Evolutionary conservation across 2,888 invertebrate species (phyloP).

Genomic region (Achlya flavicornis): DNA sequence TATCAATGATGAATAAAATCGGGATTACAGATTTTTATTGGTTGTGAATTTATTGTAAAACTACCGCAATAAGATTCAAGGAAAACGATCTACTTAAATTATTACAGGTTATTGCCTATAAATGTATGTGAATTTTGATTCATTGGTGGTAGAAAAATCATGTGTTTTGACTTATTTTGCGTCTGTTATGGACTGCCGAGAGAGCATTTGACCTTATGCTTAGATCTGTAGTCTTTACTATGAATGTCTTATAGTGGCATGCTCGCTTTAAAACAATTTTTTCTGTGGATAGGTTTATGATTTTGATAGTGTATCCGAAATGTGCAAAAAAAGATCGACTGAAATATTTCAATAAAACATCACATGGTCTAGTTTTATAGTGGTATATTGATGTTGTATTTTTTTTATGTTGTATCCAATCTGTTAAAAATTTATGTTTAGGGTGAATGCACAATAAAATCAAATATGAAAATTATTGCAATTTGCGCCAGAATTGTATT

Average conservation of each 20-base stretch:
- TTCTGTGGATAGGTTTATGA: too few species aligned
- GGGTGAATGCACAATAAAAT: slow-evolving; percentile 1
- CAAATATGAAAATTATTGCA: not conserved
- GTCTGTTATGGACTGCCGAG: too few species aligned
- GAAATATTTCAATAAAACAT: not conserved
- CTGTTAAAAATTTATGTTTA: not conserved
- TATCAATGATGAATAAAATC: not conserved
- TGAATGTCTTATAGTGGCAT: too few species aligned
- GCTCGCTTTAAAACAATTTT: too few species aligned
- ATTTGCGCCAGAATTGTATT: not conserved
- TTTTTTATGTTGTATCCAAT: not conserved
- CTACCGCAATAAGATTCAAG: not conserved
- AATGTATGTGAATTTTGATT: too few species aligned
- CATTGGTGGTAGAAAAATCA: too few species aligned
- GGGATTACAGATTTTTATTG: not conserved
- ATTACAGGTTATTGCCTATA: not conserved
- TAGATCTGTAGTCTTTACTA: too few species aligned
- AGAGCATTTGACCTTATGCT: too few species aligned
- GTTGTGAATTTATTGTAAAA: not conserved
- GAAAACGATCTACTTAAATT: not conserved
- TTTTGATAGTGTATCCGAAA: too few species aligned
- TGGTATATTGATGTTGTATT: not conserved
- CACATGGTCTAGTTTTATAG: slow-evolving; percentile 4
- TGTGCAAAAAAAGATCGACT: not conserved
- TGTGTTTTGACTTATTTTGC: too few species aligned